phyloP scores from a whole-genome alignment of 1,140 invertebrate species.

The Drosophila erecta region DNA sequence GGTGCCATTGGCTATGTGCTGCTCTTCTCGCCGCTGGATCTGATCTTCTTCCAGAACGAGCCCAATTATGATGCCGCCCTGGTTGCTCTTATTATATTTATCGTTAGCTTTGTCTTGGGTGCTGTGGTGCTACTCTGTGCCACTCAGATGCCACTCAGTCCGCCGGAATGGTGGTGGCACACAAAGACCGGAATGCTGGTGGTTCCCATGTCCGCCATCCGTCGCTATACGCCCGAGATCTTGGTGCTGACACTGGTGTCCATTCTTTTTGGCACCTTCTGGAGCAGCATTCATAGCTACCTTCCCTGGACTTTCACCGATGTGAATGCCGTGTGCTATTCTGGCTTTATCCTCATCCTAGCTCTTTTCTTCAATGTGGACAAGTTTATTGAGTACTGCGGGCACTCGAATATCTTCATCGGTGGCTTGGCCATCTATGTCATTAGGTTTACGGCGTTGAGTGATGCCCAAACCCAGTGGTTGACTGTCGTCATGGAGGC shows the following conservation, averaged over 20 bases:
- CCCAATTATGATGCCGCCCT: conserved; percentile 41
- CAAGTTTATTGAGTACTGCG: conserved; percentile 92
- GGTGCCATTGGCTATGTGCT: conserved; percentile 90
- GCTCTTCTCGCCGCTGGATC: conserved; percentile 89
- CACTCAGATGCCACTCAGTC: conserved; percentile 89
- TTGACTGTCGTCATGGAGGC: conserved; percentile 90
- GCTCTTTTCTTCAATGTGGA: conserved; percentile 91
- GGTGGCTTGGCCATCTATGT: conserved; percentile 92
- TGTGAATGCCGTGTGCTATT: conserved; percentile 49
- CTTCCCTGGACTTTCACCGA: conserved; percentile 87
- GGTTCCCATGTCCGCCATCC: conserved; percentile 90
- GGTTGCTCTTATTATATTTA: conserved; percentile 86
- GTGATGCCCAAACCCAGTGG: conserved; percentile 86
- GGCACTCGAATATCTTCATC: conserved; percentile 93
- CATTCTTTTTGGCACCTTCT: conserved; percentile 89
- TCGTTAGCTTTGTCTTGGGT: conserved; percentile 86
- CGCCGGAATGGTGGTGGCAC: conserved; percentile 93
- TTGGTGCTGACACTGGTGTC: conserved; percentile 89
- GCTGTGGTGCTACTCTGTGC: conserved; percentile 70
- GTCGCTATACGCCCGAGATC: conserved; percentile 89
- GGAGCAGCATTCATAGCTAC: conserved; percentile 92
- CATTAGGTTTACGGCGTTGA: conserved; percentile 89
- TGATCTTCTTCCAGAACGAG: conserved; percentile 77
- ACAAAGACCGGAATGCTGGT: conserved; percentile 90
- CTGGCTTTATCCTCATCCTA: conserved; percentile 87